phyloP scores from a whole-genome alignment of 2,113 vertebrate species.

The Callipepla squamata region DNA sequence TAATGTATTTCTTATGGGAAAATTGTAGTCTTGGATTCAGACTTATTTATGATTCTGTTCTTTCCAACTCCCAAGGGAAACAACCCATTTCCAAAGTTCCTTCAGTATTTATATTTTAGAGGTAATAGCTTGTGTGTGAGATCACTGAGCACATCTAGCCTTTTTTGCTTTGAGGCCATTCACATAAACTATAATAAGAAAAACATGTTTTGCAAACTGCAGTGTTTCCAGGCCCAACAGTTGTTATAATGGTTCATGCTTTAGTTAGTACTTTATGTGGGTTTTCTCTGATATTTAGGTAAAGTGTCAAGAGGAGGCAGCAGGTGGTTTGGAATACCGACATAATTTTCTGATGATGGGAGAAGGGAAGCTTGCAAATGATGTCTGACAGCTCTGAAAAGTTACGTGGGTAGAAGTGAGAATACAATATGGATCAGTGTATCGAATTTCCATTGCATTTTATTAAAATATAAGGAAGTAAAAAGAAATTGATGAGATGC shows the following conservation, averaged over 20 bases:
- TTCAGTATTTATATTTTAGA: constrained; percentile 20
- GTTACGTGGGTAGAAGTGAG: background rate
- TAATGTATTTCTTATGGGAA: background rate
- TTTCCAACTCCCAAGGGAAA: background rate
- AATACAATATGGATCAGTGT: background rate
- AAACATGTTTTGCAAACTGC: background rate
- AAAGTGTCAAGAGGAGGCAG: background rate
- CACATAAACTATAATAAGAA: background rate
- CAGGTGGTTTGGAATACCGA: constrained; percentile 4
- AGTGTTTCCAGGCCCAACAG: background rate
- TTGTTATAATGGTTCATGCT: background rate
- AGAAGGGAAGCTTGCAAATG: background rate
- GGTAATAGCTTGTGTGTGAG: background rate
- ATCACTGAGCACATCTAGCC: background rate
- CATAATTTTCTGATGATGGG: constrained; percentile 7
- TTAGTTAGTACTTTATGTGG: background rate
- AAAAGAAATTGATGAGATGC: background rate
- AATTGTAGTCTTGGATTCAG: background rate
- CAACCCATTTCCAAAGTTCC: background rate
- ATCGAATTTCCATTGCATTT: constrained; percentile 15
- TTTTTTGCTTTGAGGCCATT: background rate
- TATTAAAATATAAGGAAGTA: background rate
- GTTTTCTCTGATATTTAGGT: constrained; percentile 23
- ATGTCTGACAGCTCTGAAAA: constrained; percentile 38
- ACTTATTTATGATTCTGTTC: background rate